Conservation (phyloP, 2,888 invertebrate species). For the Margaritifera margaritifera region DNA sequence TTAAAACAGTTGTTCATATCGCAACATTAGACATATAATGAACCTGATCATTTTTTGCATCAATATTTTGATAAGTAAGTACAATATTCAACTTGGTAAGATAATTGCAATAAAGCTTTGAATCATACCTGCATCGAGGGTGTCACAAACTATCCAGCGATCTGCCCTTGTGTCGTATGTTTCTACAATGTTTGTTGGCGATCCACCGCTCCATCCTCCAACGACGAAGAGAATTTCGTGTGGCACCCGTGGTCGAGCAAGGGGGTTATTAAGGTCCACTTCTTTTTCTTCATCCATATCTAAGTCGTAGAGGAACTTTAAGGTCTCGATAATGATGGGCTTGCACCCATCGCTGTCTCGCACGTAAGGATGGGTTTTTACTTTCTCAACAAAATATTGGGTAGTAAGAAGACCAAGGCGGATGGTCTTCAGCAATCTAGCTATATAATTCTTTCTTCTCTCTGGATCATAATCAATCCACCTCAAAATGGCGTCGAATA, state of each 20-base stretch:
- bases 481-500: slow-evolving; percentile 76
- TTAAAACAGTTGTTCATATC: too few relatives aligned
- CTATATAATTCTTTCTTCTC: slow-evolving; percentile 82
- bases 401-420: slow-evolving; percentile 82
- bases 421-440: slow-evolving; percentile 74
- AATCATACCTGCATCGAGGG: slow-evolving; percentile 53
- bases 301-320: slow-evolving; percentile 92
- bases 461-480: slow-evolving; percentile 89
- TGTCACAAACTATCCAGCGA: slow-evolving; percentile 66
- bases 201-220: slow-evolving; percentile 81
- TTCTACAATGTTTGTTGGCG: slow-evolving; percentile 80
- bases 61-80: too few relatives aligned
- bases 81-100: too few relatives aligned
- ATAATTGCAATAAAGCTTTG: too few relatives aligned
- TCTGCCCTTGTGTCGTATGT: slow-evolving; percentile 72
- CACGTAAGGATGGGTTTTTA: slow-evolving; percentile 86
- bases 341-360: slow-evolving; percentile 83
- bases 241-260: slow-evolving; percentile 82
- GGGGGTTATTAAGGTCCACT: slow-evolving; percentile 75
- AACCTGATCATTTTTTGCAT: too few relatives aligned
- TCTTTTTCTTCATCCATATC: slow-evolving; percentile 88
- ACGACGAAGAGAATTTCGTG: slow-evolving; percentile 75
- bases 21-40: too few relatives aligned
- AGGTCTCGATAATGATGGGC: slow-evolving; percentile 90
- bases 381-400: slow-evolving; percentile 89